phyloP scores from a whole-genome alignment of 2,113 vertebrate genomes.

The Patagioenas fasciata region DNA sequence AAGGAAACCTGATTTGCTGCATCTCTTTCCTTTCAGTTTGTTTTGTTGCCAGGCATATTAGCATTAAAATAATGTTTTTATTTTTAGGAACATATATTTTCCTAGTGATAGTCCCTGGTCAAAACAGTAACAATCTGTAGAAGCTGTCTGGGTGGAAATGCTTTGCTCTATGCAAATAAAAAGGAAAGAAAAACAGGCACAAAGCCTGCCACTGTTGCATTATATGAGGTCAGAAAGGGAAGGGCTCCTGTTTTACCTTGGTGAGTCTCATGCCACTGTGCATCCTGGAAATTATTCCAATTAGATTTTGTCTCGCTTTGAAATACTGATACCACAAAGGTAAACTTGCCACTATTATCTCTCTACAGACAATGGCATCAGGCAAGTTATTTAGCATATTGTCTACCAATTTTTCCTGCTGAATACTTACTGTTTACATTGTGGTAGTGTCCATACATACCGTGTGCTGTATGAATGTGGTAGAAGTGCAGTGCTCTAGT shows the following conservation, averaged over 20 bases:
- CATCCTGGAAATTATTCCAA: background rate
- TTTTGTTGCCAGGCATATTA: constrained; percentile 5
- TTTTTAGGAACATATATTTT: background rate
- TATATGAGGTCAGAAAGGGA: background rate
- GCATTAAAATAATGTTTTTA: background rate
- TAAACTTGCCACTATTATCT: background rate
- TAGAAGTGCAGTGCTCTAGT: background rate
- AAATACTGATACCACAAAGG: background rate
- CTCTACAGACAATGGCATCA: background rate
- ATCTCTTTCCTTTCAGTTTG: background rate
- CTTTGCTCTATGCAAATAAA: background rate
- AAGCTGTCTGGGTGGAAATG: background rate
- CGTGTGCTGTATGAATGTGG: background rate
- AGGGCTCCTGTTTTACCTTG: background rate
- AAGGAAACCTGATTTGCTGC: background rate
- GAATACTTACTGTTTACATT: background rate
- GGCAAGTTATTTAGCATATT: background rate
- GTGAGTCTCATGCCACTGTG: background rate
- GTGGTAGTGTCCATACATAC: background rate
- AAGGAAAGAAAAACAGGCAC: background rate
- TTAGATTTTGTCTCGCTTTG: background rate
- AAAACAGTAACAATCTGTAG: background rate
- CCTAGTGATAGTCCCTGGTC: background rate
- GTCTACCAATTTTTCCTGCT: background rate
- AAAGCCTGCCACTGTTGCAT: background rate